Conservation (phyloP, 2,888 invertebrate genomes). For the Andrena praecox region DNA sequence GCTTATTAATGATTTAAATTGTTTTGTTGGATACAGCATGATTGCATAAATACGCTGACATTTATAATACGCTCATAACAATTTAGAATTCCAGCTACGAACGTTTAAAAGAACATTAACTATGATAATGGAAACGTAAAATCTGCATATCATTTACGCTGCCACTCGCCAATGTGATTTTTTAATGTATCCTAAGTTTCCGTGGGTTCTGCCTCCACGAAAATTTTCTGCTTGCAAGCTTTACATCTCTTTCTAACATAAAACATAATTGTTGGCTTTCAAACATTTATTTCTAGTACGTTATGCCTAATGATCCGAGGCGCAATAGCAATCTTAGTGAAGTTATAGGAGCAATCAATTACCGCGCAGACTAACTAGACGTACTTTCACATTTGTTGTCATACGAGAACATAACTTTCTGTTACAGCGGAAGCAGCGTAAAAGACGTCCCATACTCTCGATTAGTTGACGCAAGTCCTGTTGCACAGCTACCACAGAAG, state of each 20-base stretch:
- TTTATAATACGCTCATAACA: neutral
- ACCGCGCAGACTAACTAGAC: neutral
- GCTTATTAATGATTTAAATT: conserved; percentile 52
- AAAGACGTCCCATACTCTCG: conserved; percentile 93
- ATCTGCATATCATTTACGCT: conserved; percentile 32
- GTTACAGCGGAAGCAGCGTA: conserved; percentile 82
- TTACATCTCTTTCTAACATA: conserved; percentile 4
- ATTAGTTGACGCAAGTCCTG: conserved; percentile 89
- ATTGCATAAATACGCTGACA: conserved; percentile 24
- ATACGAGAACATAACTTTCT: conserved; percentile 13
- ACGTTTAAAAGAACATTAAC: neutral
- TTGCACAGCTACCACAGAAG: conserved; percentile 86
- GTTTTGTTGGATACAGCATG: conserved; percentile 57
- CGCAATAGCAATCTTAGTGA: neutral
- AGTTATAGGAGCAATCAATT: neutral
- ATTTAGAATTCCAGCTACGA: neutral
- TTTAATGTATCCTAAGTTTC: conserved; percentile 41
- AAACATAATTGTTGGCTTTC: conserved; percentile 16
- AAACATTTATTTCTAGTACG: conserved; percentile 28
- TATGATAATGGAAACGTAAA: conserved; percentile 3
- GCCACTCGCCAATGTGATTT: conserved; percentile 32
- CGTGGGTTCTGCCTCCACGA: conserved; percentile 36
- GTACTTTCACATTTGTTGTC: neutral
- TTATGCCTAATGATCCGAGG: neutral
- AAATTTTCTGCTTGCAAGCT: conserved; percentile 47